These are phyloP conservation scores for Lycophotia porphyrea DNA, from an alignment of 2,888 invertebrate genomes.

Conservation along the genomic window DNA sequence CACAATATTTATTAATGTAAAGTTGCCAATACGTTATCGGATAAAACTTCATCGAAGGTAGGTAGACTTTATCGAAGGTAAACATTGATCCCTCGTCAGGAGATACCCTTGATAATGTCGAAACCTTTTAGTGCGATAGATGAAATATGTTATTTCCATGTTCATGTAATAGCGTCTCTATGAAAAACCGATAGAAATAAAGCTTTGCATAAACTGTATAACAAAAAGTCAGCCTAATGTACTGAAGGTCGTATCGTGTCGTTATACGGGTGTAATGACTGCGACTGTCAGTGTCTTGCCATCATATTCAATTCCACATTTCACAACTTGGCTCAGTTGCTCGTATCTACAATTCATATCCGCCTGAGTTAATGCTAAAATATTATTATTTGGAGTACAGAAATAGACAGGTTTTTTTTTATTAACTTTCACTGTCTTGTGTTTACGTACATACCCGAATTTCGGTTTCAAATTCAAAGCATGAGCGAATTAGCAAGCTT, in stretches of 20 bases:
- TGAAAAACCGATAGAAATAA: slow-evolving; percentile 12
- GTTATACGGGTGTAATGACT: slow-evolving; percentile 56
- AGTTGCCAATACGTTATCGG: slow-evolving; percentile 26
- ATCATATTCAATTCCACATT: slow-evolving; percentile 72
- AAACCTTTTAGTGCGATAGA: slow-evolving; percentile 60
- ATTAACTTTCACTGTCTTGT: slow-evolving; percentile 68
- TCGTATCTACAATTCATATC: slow-evolving; percentile 65
- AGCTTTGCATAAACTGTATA: slow-evolving; percentile 9
- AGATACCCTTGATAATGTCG: slow-evolving; percentile 59
- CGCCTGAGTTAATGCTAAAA: slow-evolving; percentile 68
- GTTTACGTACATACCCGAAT: slow-evolving; percentile 63
- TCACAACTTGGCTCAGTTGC: slow-evolving; percentile 68
- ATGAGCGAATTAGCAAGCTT: slow-evolving; percentile 69
- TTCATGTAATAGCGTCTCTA: slow-evolving; percentile 22
- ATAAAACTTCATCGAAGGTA: slow-evolving; percentile 23
- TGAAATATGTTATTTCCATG: slow-evolving; percentile 31
- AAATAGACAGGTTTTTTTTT: slow-evolving; percentile 66
- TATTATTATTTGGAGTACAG: slow-evolving; percentile 58
- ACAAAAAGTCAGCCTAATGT: slow-evolving; percentile 10
- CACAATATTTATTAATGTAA: slow-evolving; percentile 28
- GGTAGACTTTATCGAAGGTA: slow-evolving; percentile 56
- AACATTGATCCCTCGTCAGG: slow-evolving; percentile 54
- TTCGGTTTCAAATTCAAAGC: slow-evolving; percentile 67
- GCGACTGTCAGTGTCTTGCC: slow-evolving; percentile 47
- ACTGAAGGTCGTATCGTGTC: slow-evolving; percentile 31